Conservation (phyloP, 1,140 invertebrate species). For the Antheraea mylitta region DNA sequence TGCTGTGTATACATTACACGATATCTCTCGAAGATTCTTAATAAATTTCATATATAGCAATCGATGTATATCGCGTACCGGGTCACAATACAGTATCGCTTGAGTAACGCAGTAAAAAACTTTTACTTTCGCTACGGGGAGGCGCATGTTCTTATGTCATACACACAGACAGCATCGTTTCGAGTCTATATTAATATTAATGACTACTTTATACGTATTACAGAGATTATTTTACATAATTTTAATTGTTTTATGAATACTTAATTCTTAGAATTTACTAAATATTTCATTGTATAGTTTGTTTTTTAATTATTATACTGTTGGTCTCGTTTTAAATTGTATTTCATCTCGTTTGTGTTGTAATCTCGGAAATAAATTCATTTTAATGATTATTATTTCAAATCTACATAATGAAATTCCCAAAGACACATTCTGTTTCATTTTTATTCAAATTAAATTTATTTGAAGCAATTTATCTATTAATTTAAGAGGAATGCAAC, state of each 20-base stretch:
- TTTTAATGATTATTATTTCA: neutral
- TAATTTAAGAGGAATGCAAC: no score
- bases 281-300: neutral
- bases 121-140: neutral
- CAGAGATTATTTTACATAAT: neutral
- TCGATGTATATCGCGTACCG: neutral
- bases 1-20: neutral
- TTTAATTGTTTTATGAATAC: neutral
- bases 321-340: neutral
- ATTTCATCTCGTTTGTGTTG: neutral
- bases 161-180: neutral
- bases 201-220: constrained; percentile 1
- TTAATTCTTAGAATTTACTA: neutral
- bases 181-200: neutral
- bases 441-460: no score
- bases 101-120: neutral
- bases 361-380: neutral
- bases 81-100: neutral
- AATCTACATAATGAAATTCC: neutral
- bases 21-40: neutral
- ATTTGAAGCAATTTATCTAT: no score
- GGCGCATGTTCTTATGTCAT: constrained; percentile 3
- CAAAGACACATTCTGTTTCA: neutral
- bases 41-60: neutral
- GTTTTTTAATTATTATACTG: neutral